These are phyloP conservation scores for Protonibea diacanthus DNA, from an alignment of 2,797 vertebrate genomes.

Conservation along the genomic window DNA sequence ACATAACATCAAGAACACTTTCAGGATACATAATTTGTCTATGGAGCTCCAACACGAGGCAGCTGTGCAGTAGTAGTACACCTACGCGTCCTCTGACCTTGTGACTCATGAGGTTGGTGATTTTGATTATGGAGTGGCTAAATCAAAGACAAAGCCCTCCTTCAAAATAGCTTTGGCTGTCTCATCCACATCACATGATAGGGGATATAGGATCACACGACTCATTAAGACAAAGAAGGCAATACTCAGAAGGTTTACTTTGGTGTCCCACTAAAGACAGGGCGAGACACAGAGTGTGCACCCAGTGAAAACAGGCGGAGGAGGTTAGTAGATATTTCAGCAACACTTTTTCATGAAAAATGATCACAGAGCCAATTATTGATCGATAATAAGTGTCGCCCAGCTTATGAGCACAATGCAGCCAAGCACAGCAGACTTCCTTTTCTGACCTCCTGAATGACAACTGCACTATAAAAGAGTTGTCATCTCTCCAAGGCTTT, in stretches of 20 bases:
- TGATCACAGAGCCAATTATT: constrained; percentile 8
- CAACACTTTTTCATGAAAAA: constrained; percentile 16
- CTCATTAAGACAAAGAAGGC: constrained; percentile 55
- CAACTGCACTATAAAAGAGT: constrained; percentile 25
- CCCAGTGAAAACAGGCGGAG: background rate
- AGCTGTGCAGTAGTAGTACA: constrained; percentile 28
- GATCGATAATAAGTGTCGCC: background rate
- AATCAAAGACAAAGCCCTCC: constrained; percentile 69
- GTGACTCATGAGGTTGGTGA: constrained; percentile 70
- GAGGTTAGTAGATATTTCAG: background rate
- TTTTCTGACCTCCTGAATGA: constrained; percentile 11
- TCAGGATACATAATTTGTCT: constrained; percentile 1
- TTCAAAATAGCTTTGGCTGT: constrained; percentile 70
- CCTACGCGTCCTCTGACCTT: constrained; percentile 61
- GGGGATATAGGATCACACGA: constrained; percentile 59
- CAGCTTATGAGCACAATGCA: constrained; percentile 1
- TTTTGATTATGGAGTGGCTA: constrained; percentile 65
- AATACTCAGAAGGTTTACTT: constrained; percentile 40
- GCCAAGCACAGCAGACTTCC: constrained; percentile 12
- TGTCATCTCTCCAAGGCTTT: constrained; percentile 12
- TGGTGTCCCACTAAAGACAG: constrained; percentile 32
- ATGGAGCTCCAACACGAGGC: constrained; percentile 1
- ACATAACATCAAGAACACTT: background rate
- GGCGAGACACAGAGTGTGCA: constrained; percentile 7
- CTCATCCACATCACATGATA: constrained; percentile 75